Conservation (phyloP, 35 echinoderm and acorn worm species). For the Diadema setosum region DNA sequence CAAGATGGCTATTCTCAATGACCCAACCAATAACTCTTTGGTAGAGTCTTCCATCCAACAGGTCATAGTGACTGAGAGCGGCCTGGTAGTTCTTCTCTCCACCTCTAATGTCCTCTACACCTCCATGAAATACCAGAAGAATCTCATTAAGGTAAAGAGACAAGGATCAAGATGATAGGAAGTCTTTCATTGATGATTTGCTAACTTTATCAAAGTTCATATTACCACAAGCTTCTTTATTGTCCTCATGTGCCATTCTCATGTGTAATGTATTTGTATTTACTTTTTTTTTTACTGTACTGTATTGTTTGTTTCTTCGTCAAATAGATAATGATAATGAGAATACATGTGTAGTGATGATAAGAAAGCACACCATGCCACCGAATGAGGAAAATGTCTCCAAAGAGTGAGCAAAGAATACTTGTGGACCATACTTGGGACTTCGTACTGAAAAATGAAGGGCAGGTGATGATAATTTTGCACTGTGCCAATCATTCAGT, state of each 20-base stretch:
- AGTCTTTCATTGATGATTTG: neutral
- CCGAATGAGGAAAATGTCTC: too few species aligned
- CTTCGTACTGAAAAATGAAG: too few species aligned
- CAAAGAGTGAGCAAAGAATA: too few species aligned
- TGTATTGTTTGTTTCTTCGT: neutral
- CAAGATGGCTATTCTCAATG: neutral
- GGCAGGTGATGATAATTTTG: too few species aligned
- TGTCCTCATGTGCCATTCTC: neutral
- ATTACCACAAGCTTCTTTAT: neutral
- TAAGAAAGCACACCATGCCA: too few species aligned
- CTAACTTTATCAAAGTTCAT: neutral
- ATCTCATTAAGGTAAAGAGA: neutral
- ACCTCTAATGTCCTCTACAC: neutral
- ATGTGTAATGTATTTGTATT: neutral
- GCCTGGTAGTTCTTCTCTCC: neutral
- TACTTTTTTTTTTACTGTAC: neutral
- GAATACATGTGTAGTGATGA: too few species aligned
- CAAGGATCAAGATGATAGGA: neutral
- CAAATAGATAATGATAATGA: too few species aligned
- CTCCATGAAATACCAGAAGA: neutral
- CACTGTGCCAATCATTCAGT: too few species aligned
- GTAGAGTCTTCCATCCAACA: neutral
- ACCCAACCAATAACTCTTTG: neutral
- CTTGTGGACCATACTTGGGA: too few species aligned
- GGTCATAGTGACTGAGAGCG: neutral